phyloP scores from a whole-genome alignment of 2,888 invertebrate species.

The Keiferia lycopersicella region DNA sequence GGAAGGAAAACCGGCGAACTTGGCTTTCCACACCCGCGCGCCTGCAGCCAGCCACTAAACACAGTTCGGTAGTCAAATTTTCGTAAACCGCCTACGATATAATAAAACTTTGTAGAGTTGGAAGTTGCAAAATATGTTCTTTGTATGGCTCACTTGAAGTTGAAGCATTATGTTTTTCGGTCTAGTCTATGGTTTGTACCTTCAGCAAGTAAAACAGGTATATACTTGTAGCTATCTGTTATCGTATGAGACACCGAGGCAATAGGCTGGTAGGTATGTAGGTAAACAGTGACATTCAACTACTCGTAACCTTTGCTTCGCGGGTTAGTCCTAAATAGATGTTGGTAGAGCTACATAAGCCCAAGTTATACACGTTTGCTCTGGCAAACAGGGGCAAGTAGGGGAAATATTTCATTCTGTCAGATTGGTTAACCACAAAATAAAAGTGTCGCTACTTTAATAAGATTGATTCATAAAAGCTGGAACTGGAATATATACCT shows the following conservation, averaged over 20 bases:
- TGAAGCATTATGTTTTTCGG: neutral
- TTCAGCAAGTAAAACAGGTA: too few species aligned
- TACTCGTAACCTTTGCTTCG: too few species aligned
- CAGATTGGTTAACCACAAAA: slow-evolving; percentile 2
- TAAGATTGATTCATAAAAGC: slow-evolving; percentile 15
- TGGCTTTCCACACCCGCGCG: slow-evolving; percentile 28
- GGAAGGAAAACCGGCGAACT: slow-evolving; percentile 62
- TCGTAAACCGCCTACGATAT: slow-evolving; percentile 11
- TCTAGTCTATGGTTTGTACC: too few species aligned
- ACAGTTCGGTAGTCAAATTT: neutral
- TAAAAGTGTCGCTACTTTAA: neutral
- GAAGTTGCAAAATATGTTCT: slow-evolving; percentile 9
- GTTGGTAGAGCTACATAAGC: neutral
- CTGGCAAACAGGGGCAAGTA: neutral
- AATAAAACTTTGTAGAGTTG: neutral
- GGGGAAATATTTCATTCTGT: neutral
- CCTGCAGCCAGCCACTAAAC: neutral
- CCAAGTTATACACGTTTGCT: neutral
- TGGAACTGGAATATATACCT: neutral
- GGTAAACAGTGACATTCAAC: too few species aligned
- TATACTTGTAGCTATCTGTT: too few species aligned
- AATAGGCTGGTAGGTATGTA: too few species aligned
- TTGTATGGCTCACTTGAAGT: neutral
- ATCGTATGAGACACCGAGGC: too few species aligned
- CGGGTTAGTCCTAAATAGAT: neutral